Base-by-base conservation (phyloP, 2,888 invertebrate species). In the Cheilosia impressa region DNA sequence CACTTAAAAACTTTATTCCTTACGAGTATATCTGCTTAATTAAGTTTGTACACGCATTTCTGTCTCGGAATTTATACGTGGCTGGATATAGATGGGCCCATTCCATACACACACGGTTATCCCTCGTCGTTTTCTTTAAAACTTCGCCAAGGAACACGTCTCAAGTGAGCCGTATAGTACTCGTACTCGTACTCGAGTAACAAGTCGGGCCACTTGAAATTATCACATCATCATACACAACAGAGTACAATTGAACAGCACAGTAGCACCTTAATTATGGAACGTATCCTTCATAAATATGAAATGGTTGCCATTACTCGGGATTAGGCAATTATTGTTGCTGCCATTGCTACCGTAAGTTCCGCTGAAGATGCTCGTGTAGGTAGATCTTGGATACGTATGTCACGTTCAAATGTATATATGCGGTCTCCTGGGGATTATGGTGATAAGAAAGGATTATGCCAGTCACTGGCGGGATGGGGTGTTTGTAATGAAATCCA, bases 251-350 rank as follows among this genome's bases (percentile, higher is more conserved):
- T 80, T 71, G 81, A 76, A 55, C 75, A 58, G 58, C n/a, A 63
- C 41, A 65, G 58, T 53, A 81, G 85, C 85, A 72, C 85, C 85
- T 85, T 85, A 85, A 85, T 85, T 85, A 81, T 85, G 85, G 81
- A 85, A 58, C 72, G 81, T 53, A 85, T 85, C 81, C 81, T 85
- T 85, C 85, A 85, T 85, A 85, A 85, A 85, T 85, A 85, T 85
- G 85, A 85, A 85, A 85, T 85, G 85, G 85, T 81, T 85, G 81
- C 85, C 85, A 81, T 85, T 85, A 85, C 76, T 81, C 34, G 62
- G 76, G 76, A 85, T 77, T 81, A 85, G 85, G 81, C 85, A 85
- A 85, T 85, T 85, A 85, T 85, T 85, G 68, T 62, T 50, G 79
- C 73, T 73, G 71, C 68, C 68, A 79, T 76, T 66, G 82, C 31